Evolutionary conservation across 2,797 vertebrate species (phyloP).

Genomic region (Diplodus puntazzo): DNA sequence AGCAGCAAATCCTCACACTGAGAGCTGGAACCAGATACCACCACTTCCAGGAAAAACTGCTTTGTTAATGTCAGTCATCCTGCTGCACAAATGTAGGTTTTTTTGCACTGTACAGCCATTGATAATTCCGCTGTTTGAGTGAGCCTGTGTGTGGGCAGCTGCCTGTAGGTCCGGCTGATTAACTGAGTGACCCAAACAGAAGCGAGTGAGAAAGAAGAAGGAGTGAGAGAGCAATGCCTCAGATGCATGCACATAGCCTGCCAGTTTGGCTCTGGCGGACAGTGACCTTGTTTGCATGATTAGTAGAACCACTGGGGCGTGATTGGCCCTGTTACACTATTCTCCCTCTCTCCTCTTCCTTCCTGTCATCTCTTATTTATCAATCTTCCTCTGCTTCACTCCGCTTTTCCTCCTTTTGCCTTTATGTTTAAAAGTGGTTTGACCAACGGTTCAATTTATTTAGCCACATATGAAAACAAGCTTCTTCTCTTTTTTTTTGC

Average conservation of each 20-base stretch:
- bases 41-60: neutral
- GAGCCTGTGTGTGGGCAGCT: slow-evolving; percentile 49
- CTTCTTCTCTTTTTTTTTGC: neutral
- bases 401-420: slow-evolving; percentile 38
- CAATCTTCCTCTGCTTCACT: slow-evolving; percentile 69
- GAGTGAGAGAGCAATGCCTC: slow-evolving; percentile 53
- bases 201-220: slow-evolving; percentile 6
- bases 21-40: no score
- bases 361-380: slow-evolving; percentile 79
- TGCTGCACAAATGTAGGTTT: slow-evolving; percentile 6
- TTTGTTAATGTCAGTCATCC: neutral
- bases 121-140: slow-evolving; percentile 15
- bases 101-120: slow-evolving; percentile 3
- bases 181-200: slow-evolving; percentile 63
- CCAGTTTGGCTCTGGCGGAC: slow-evolving; percentile 77
- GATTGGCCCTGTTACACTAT: slow-evolving; percentile 78
- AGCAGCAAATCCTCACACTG: neutral
- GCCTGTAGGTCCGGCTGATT: slow-evolving; percentile 54
- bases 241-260: slow-evolving; percentile 65
- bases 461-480: slow-evolving; percentile 28
- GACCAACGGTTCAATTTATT: slow-evolving; percentile 39
- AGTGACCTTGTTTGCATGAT: slow-evolving; percentile 86
- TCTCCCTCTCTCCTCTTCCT: slow-evolving; percentile 64
- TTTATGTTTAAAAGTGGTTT: slow-evolving; percentile 47
- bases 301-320: slow-evolving; percentile 81